phyloP scores from a whole-genome alignment of 1,140 invertebrate genomes.

The Drosophila arawakana region DNA sequence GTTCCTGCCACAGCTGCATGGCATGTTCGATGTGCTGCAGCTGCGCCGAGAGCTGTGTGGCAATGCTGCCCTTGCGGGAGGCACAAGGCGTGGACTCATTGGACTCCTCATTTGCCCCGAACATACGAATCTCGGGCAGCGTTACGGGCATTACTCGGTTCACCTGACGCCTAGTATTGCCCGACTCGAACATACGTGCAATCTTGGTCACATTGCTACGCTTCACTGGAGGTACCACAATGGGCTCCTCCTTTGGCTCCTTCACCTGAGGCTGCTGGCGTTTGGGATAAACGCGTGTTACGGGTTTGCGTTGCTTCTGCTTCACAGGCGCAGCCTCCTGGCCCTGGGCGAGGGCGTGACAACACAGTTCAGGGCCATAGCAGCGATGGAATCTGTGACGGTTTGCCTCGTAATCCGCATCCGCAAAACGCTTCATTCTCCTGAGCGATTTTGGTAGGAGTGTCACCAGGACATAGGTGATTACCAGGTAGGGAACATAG shows the following conservation, averaged over 20 bases:
- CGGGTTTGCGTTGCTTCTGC: slow-evolving; percentile 71
- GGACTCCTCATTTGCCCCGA: slow-evolving; percentile 63
- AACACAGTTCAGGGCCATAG: slow-evolving; percentile 76
- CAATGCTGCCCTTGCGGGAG: slow-evolving; percentile 63
- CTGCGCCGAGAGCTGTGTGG: slow-evolving; percentile 64
- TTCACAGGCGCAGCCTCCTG: slow-evolving; percentile 56
- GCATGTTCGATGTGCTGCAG: slow-evolving; percentile 77
- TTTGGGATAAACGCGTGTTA: slow-evolving; percentile 77
- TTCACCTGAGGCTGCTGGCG: slow-evolving; percentile 45
- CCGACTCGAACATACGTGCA: slow-evolving; percentile 77
- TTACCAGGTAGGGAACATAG: slow-evolving; percentile 66
- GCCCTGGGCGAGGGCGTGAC: slow-evolving; percentile 47
- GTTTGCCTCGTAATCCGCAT: slow-evolving; percentile 75
- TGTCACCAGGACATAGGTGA: slow-evolving; percentile 68
- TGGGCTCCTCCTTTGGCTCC: slow-evolving; percentile 10
- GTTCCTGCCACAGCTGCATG: slow-evolving; percentile 70
- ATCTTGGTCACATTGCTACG: slow-evolving; percentile 79
- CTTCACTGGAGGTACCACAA: slow-evolving; percentile 39
- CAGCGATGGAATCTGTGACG: slow-evolving; percentile 73
- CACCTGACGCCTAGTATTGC: slow-evolving; percentile 53
- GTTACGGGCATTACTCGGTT: slow-evolving; percentile 61
- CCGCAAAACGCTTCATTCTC: slow-evolving; percentile 71
- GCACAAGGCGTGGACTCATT: slow-evolving; percentile 63
- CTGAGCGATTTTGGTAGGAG: slow-evolving; percentile 73
- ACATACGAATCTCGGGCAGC: slow-evolving; percentile 69